These are phyloP conservation scores for Epinephelus malabaricus DNA, from an alignment of 2,797 vertebrate genomes.

Conservation along the genomic window DNA sequence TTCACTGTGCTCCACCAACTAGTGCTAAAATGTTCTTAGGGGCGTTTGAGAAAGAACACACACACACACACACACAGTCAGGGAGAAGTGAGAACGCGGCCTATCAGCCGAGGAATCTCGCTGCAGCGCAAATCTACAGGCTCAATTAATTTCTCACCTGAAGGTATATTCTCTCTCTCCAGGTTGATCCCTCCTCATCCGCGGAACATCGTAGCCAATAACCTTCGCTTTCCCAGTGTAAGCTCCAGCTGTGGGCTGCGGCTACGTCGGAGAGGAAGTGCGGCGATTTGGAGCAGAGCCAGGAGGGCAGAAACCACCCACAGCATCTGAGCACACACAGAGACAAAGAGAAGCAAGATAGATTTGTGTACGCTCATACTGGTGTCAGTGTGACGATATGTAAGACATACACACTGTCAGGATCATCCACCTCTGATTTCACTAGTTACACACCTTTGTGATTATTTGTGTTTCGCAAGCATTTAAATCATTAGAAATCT, in stretches of 20 bases:
- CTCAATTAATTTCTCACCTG: constrained; percentile 73
- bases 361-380: too few species aligned
- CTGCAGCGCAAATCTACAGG: constrained; percentile 55
- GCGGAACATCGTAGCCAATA: constrained; percentile 40
- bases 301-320: constrained; percentile 51
- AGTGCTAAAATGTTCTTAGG: constrained; percentile 51
- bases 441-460: not conserved
- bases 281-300: constrained; percentile 55
- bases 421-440: not conserved
- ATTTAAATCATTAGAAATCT: not conserved
- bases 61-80: constrained; percentile 10
- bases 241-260: constrained; percentile 59
- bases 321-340: constrained; percentile 27
- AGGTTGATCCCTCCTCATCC: constrained; percentile 56
- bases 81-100: constrained; percentile 15
- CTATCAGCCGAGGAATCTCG: constrained; percentile 38
- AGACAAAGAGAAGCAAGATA: not conserved
- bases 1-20: constrained; percentile 42
- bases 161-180: constrained; percentile 44
- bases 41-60: constrained; percentile 42
- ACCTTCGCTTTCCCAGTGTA: constrained; percentile 39
- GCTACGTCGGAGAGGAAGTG: constrained; percentile 45
- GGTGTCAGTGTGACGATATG: not conserved
- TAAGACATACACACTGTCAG: too few species aligned
- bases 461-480: not conserved